These are phyloP conservation scores for Parnassius mnemosyne DNA, from an alignment of 2,888 invertebrate genomes.

Conservation along the genomic window DNA sequence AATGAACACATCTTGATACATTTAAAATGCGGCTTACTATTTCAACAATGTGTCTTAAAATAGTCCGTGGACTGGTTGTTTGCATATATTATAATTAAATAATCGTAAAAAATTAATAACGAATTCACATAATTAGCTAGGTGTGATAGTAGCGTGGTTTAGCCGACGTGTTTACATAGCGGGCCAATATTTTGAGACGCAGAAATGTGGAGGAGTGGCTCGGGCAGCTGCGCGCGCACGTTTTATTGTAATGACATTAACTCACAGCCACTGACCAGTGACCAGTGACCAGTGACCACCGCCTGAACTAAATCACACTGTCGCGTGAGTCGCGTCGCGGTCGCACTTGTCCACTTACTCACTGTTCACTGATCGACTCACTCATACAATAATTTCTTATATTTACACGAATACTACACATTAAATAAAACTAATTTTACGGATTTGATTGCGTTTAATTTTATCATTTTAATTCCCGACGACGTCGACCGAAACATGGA, in stretches of 20 bases:
- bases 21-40: too few relatives aligned
- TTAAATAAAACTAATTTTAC: too few relatives aligned
- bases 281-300: too few relatives aligned
- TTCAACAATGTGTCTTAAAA: too few relatives aligned
- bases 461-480: too few relatives aligned
- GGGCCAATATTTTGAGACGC: neutral
- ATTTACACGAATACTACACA: too few relatives aligned
- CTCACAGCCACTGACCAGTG: neutral
- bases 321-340: neutral
- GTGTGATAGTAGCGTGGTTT: neutral
- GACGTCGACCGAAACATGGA: too few relatives aligned
- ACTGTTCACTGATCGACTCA: too few relatives aligned
- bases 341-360: too few relatives aligned
- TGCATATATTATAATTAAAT: slow-evolving; percentile 8
- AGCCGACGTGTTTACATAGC: neutral
- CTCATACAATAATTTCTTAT: too few relatives aligned
- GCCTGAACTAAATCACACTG: neutral
- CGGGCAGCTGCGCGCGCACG: neutral
- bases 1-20: neutral
- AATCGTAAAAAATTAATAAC: slow-evolving; percentile 12
- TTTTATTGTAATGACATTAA: neutral
- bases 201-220: too few relatives aligned
- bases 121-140: neutral
- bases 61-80: slow-evolving; percentile 1
- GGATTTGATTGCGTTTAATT: too few relatives aligned